phyloP scores from a whole-genome alignment of 2,113 vertebrate species.

The Elgaria multicarinata region DNA sequence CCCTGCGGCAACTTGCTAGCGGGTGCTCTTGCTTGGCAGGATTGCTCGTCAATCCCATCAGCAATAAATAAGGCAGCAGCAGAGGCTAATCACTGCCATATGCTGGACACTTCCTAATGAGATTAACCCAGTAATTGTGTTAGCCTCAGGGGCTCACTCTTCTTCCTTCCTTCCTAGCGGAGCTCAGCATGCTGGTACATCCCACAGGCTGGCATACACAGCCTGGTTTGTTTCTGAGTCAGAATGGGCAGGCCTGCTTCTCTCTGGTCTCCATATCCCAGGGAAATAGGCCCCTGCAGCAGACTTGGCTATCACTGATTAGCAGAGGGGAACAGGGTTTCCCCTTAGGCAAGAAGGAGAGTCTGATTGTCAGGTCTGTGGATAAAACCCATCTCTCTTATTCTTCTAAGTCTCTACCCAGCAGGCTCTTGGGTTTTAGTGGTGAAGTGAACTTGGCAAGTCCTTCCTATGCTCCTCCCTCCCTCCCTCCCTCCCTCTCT shows the following conservation, averaged over 20 bases:
- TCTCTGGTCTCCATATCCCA: background rate
- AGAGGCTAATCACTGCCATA: constrained; percentile 69
- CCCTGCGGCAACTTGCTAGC: constrained; percentile 10
- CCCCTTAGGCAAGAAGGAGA: background rate
- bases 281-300: background rate
- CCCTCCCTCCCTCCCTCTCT: no score
- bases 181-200: rapidly evolving
- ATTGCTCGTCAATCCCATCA: constrained; percentile 20
- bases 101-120: constrained; percentile 59
- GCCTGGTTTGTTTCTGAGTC: background rate
- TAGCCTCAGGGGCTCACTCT: constrained; percentile 62
- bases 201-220: background rate
- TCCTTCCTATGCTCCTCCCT: no score
- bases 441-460: background rate
- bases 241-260: background rate
- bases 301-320: background rate
- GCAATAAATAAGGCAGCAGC: constrained; percentile 51
- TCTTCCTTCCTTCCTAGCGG: constrained; percentile 62
- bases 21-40: constrained; percentile 26
- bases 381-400: background rate
- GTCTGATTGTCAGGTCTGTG: background rate
- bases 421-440: background rate
- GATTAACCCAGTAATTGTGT: constrained; percentile 65
- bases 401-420: background rate
- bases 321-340: background rate